Evolutionary conservation across 2,888 invertebrate species (phyloP), one percentile per base, ranked within the genome.

Genomic region (Sminthurides aquaticus): DNA sequence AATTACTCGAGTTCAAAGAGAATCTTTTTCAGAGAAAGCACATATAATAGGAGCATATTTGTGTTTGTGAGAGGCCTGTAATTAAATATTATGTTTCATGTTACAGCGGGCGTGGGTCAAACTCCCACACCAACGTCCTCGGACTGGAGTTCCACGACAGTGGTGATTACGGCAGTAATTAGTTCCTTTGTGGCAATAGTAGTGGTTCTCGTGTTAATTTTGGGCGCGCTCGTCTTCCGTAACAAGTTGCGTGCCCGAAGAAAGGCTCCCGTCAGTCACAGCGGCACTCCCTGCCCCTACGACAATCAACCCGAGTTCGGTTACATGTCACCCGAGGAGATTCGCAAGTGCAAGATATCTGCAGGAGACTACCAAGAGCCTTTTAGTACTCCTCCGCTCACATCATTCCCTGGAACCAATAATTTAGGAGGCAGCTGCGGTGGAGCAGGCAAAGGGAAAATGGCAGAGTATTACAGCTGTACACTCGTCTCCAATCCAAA

Each of bases 391-490:
- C 70, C 71, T 48, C 69, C 65, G n/a, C 68, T 74, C 60, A 71
- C 68, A 57, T 67, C 66, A 49, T 74, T 74, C 64, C 72, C 72
- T 8, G 69, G 69, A 24, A 64, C 68, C 22, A 62, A 66, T 52
- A 68, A 68, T 60, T 66, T 67, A 43, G 34, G 66, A 60, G n/a
- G n/a, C n/a, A n/a, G n/a, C n/a, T n/a, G n/a, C n/a, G 58, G 65
- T 66, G 56, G 60, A 8, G 49, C 60, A n/a, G 65, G 67, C 18
- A 68, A 72, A 52, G 72, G 69, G 18, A 69, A 71, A 64, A 73
- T 73, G 74, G 72, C 71, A 5, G 74, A 74, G 60, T 74, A 74
- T 58, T 74, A 74, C 66, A 71, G 69, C 57, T 72, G 71, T 58
- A 71, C 74, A 49, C 64, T 74, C 18, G 72, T 74, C 64, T 71